Evolutionary conservation across 2,113 vertebrate genomes (phyloP).

Genomic region (Oophaga pumilio): DNA sequence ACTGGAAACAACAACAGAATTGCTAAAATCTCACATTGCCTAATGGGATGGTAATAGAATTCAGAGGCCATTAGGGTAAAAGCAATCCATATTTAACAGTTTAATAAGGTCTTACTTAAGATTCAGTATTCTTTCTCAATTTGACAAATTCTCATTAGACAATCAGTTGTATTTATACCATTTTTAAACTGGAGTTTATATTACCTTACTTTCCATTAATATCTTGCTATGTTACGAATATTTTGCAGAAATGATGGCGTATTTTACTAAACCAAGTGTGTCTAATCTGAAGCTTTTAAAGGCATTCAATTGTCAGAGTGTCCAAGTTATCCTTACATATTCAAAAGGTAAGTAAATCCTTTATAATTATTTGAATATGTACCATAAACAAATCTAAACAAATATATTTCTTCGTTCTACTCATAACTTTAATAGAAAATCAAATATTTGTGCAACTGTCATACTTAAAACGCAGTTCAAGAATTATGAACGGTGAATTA

Average conservation of each 20-base stretch:
- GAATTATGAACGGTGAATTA: too few relatives aligned
- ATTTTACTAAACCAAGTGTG: slow-evolving; percentile 21
- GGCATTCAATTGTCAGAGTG: slow-evolving; percentile 39
- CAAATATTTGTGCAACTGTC: too few relatives aligned
- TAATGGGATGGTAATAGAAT: slow-evolving; percentile 90
- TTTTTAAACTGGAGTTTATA: slow-evolving; percentile 40
- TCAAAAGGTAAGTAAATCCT: slow-evolving; percentile 29
- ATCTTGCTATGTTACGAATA: slow-evolving; percentile 30
- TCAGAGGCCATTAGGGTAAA: slow-evolving; percentile 87
- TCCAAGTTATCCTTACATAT: slow-evolving; percentile 29
- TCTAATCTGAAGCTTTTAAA: slow-evolving; percentile 36
- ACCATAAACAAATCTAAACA: too few relatives aligned
- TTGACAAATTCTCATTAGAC: slow-evolving; percentile 76
- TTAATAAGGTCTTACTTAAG: slow-evolving; percentile 80
- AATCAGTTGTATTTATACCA: slow-evolving; percentile 64
- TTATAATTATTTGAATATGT: slow-evolving; percentile 19
- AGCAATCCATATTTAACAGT: slow-evolving; percentile 85
- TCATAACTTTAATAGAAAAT: too few relatives aligned
- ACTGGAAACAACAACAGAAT: slow-evolving; percentile 88
- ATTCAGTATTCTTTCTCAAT: slow-evolving; percentile 70
- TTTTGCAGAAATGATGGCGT: slow-evolving; percentile 1
- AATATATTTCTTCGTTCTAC: too few relatives aligned
- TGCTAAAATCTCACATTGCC: slow-evolving; percentile 82
- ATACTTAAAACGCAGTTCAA: too few relatives aligned
- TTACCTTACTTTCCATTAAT: slow-evolving; percentile 28